Evolutionary conservation across 2,888 invertebrate genomes (phyloP), one percentile per base, ranked within the genome.

Genomic region (Synergus laeviventris): DNA sequence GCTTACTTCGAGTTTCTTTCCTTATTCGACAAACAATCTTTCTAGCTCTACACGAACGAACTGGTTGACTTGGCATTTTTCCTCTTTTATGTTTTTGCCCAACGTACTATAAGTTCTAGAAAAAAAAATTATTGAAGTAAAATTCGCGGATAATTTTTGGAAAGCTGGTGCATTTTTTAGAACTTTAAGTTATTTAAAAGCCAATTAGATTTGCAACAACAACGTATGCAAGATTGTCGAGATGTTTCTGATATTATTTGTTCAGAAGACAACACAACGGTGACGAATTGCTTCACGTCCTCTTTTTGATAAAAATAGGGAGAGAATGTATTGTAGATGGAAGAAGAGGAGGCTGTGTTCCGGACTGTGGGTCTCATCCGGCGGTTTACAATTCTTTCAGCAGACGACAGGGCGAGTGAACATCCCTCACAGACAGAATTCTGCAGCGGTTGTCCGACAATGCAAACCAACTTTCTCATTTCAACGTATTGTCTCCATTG

Each of bases 391-490:
- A 85, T 85, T 83, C 82, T 83, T 81, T 80, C 81, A 79, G 64
- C 60, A 78, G 78, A 42, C 75, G 73, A 38, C 45, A 60, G 54
- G 76, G 59, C 45, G 56, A 73, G 49, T 56, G 42, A 36, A 45
- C n/a, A 66, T n/a, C 73, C 64, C 64, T 45, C 62, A 70, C 39
- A 56, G 64, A 74, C 56, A 49, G 54, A 76, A 66, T 54, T 56
- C 56, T 73, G 49, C 73, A 70, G 83, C 84, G 84, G 84, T 86
- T 86, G 84, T 86, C 85, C 86, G 87, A 89, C 89, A 89, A 89
- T 88, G 88, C 88, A 89, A 88, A 89, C 89, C 88, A 87, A 87
- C 87, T 88, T 88, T 89, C 87, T 87, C 89, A 86, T 89, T 87
- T 87, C 87, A 86, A 86, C 86, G 88, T 88, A 89, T 87, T 88